Evolutionary conservation across 2,113 vertebrate genomes (phyloP).

Genomic region (Xiphophorus couchianus): DNA sequence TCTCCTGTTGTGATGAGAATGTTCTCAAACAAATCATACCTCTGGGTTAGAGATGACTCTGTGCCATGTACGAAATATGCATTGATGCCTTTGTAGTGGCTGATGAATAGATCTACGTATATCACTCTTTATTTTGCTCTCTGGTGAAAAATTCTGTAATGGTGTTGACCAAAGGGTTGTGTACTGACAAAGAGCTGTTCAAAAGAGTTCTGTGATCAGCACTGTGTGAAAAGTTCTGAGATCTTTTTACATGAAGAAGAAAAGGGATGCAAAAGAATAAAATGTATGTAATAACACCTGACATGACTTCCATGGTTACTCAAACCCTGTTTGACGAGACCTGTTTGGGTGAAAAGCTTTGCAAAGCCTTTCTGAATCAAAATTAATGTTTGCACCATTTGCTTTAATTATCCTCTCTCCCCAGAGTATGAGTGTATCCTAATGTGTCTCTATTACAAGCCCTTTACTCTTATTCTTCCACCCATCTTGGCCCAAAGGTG

Average conservation of each 20-base stretch:
- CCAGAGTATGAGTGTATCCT: neutral
- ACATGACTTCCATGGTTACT: neutral
- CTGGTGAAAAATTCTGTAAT: neutral
- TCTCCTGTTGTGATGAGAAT: no score
- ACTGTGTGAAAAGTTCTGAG: neutral
- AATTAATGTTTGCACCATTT: conserved; percentile 1
- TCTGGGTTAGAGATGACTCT: no score
- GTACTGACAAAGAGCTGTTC: neutral
- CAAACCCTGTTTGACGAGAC: neutral
- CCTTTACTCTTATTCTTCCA: conserved; percentile 1
- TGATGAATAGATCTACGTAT: no score
- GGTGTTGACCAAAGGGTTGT: neutral
- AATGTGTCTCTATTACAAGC: conserved; percentile 4
- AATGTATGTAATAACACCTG: neutral
- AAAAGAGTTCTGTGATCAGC: no score
- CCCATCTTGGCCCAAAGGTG: conserved; percentile 20
- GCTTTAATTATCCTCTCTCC: neutral
- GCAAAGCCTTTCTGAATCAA: conserved; percentile 5
- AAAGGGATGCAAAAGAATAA: neutral
- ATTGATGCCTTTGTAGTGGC: no score
- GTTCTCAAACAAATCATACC: no score
- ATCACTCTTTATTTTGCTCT: no score
- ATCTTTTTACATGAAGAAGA: neutral
- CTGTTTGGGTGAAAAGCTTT: neutral
- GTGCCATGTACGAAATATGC: no score